A percentile compares a stretch with the other conserved stretches of the same genome.
phyloP scores from a whole-genome alignment of 2,888 invertebrate genomes.

The Neoaliturus tenellus region DNA sequence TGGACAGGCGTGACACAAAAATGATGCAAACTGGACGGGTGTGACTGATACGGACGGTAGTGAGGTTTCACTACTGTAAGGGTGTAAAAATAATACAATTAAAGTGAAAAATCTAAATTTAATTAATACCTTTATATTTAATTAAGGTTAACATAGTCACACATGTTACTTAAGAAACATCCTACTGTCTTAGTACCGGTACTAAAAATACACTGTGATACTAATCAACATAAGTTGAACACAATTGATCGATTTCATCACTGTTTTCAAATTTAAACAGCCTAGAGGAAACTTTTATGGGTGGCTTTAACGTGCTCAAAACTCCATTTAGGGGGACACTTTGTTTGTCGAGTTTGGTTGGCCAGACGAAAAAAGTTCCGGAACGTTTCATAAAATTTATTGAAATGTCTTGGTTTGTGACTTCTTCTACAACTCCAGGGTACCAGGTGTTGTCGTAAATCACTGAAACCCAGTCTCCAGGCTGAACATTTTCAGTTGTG shows the following conservation, averaged over 20 bases:
- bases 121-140: no score
- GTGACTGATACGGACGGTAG: no score
- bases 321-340: neutral
- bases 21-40: no score
- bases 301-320: constrained; percentile 13
- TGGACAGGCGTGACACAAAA: no score
- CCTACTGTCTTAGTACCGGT: no score
- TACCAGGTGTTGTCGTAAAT: constrained; percentile 30
- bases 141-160: no score
- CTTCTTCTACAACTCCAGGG: constrained; percentile 5
- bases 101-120: no score
- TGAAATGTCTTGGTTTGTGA: constrained; percentile 4
- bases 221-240: constrained; percentile 14
- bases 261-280: constrained; percentile 6
- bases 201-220: no score
- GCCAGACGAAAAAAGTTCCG: constrained; percentile 18
- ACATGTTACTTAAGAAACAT: no score
- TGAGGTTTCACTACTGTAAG: no score
- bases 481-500: constrained; percentile 9
- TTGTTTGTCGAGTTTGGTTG: constrained; percentile 6
- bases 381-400: constrained; percentile 4
- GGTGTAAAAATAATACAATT: no score
- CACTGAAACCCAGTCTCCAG: constrained; percentile 32
- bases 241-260: constrained; percentile 7
- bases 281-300: constrained; percentile 3